Evolutionary conservation across 53 echinoderm and acorn worm genomes (phyloP).

Genomic region (Temnopleurus reevesii): DNA sequence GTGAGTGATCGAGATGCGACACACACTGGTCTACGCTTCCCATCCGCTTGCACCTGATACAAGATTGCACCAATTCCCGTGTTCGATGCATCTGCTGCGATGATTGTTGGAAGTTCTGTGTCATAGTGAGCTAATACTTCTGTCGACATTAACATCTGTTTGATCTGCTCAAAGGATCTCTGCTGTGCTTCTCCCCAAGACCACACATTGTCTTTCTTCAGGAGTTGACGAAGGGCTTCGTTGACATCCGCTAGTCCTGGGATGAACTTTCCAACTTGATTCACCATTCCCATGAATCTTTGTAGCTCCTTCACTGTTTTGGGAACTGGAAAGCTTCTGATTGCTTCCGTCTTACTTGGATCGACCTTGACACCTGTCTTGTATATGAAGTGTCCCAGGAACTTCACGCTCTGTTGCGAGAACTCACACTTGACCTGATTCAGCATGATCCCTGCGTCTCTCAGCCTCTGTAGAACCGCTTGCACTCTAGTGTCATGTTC

Average conservation of each 20-base stretch:
- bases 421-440: constrained; percentile 51
- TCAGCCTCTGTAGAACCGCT: constrained; percentile 18
- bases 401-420: constrained; percentile 31
- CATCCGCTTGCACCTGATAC: constrained; percentile 55
- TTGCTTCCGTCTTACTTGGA: constrained; percentile 60
- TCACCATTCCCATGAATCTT: constrained; percentile 75
- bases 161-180: not conserved
- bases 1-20: constrained; percentile 66
- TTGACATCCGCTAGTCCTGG: constrained; percentile 39
- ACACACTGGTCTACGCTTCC: constrained; percentile 55
- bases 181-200: constrained; percentile 48
- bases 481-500: constrained; percentile 52
- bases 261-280: constrained; percentile 71
- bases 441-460: constrained; percentile 44
- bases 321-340: constrained; percentile 47
- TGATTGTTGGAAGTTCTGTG: constrained; percentile 40
- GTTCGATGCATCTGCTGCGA: constrained; percentile 53
- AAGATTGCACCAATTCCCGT: constrained; percentile 60
- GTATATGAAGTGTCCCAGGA: constrained; percentile 62
- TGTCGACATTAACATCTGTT: not conserved
- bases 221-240: constrained; percentile 59
- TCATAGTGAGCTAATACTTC: constrained; percentile 56
- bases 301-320: constrained; percentile 60
- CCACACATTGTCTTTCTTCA: constrained; percentile 58
- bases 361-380: constrained; percentile 45